Conservation (phyloP, 2,888 invertebrate genomes). For the Heliconius sara region DNA sequence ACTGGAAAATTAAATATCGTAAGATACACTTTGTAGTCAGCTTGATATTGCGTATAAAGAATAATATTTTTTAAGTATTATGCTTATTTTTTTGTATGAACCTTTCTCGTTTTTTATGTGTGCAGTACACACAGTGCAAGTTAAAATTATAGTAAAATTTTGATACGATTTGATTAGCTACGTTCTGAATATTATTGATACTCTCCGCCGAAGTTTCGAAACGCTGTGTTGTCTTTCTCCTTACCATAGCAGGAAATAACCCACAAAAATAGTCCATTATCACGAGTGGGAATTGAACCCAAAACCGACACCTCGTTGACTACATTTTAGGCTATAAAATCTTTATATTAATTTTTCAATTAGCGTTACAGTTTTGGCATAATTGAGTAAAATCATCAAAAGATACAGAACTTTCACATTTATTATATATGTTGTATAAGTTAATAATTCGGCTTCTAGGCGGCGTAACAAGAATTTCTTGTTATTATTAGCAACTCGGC, state of each 20-base stretch:
- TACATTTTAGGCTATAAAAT: background rate
- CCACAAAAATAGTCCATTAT: background rate
- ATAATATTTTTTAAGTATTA: background rate
- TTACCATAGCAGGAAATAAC: too few species aligned
- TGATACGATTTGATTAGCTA: too few species aligned
- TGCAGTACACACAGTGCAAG: too few species aligned
- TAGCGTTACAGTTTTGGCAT: background rate
- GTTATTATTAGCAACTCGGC: conserved; percentile 15
- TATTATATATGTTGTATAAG: conserved; percentile 4
- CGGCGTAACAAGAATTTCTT: conserved; percentile 7
- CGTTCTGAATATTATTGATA: too few species aligned
- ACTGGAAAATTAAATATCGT: conserved; percentile 12
- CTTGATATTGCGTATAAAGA: too few species aligned
- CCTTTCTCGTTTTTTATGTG: background rate
- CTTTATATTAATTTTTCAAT: background rate
- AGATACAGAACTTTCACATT: background rate
- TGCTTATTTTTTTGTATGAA: background rate
- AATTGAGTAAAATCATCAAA: conserved; percentile 1
- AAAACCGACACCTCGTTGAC: background rate
- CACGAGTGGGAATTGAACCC: background rate
- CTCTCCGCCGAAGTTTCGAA: too few species aligned
- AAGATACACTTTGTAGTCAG: background rate
- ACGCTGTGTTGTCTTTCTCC: too few species aligned
- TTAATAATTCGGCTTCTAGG: conserved; percentile 6
- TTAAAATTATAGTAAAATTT: too few species aligned